A percentile compares a stretch with the other conserved stretches of the same genome.
Evolutionary conservation across 2,797 vertebrate species (phyloP).

Genomic region (Mormyrus hasselquistii): DNA sequence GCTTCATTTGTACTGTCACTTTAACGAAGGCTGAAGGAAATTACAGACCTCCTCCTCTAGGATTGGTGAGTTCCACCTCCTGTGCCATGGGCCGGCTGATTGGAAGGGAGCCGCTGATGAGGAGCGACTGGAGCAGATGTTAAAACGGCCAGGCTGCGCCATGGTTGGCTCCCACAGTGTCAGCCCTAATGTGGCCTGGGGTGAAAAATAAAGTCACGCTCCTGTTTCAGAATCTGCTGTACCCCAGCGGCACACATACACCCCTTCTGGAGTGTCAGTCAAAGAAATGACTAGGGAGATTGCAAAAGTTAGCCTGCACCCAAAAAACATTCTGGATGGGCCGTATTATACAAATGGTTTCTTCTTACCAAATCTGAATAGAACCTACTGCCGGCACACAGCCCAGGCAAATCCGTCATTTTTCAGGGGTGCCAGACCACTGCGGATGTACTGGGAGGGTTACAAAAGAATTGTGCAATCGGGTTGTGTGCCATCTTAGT

Average conservation of each 20-base stretch:
- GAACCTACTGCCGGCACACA: not conserved
- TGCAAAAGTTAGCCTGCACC: not conserved
- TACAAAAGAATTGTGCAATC: not conserved
- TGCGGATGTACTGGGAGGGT: not conserved
- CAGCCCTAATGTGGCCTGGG: constrained; percentile 51
- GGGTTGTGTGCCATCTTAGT: not conserved
- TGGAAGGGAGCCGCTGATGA: constrained; percentile 23
- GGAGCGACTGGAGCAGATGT: constrained; percentile 49
- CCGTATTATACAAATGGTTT: not conserved
- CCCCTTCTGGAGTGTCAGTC: constrained; percentile 61
- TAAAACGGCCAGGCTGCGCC: constrained; percentile 9
- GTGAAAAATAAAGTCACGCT: constrained; percentile 49
- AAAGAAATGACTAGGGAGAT: constrained; percentile 60
- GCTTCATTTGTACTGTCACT: constrained; percentile 9
- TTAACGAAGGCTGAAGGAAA: constrained; percentile 16
- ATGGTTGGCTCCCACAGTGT: constrained; percentile 39
- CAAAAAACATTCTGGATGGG: not conserved
- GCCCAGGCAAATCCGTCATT: not conserved
- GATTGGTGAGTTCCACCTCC: constrained; percentile 3
- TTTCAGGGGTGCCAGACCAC: not conserved
- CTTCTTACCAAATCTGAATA: not conserved
- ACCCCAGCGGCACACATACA: not conserved
- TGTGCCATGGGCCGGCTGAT: constrained; percentile 16
- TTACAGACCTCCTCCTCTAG: constrained; percentile 3
- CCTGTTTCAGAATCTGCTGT: constrained; percentile 58